A percentile compares a stretch with the other conserved stretches of the same genome.
Evolutionary conservation across 64 coral and sea anemone species (phyloP).

Genomic region (Platygyra sinensis): DNA sequence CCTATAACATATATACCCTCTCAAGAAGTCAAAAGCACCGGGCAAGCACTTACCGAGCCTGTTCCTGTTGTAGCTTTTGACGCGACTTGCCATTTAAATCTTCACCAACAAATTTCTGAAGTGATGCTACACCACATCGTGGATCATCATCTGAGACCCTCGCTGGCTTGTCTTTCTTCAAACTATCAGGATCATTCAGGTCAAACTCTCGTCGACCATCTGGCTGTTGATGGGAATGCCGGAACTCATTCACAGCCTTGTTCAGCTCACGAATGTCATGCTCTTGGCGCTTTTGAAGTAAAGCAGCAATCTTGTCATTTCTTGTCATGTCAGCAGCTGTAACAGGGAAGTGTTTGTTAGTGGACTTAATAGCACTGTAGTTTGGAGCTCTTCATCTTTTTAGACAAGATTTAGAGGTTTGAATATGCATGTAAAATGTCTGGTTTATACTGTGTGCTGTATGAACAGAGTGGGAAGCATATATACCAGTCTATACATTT

Average conservation of each 20-base stretch:
- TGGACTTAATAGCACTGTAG: too few species aligned
- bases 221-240: conserved; percentile 77
- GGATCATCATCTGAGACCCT: conserved; percentile 98
- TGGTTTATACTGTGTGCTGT: too few species aligned
- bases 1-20: too few species aligned
- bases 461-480: too few species aligned
- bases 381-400: too few species aligned
- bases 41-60: conserved; percentile 69
- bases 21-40: too few species aligned
- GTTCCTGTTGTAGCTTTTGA: conserved; percentile 90
- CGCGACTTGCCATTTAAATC: conserved; percentile 86
- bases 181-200: conserved; percentile 93
- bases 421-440: too few species aligned
- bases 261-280: conserved; percentile 94
- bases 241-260: conserved; percentile 87
- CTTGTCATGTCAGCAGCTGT: conserved; percentile 94
- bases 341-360: background rate
- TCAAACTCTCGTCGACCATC: conserved; percentile 87
- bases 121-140: conserved; percentile 85
- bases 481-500: too few species aligned
- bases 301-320: conserved; percentile 91
- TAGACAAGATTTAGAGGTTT: too few species aligned
- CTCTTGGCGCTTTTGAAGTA: conserved; percentile 91
- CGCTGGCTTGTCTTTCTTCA: conserved; percentile 99
- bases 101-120: conserved; percentile 98